A percentile compares a stretch with the other conserved stretches of the same genome.
Evolutionary conservation across 2,113 vertebrate species (phyloP).

Genomic region (Zosterops borbonicus): DNA sequence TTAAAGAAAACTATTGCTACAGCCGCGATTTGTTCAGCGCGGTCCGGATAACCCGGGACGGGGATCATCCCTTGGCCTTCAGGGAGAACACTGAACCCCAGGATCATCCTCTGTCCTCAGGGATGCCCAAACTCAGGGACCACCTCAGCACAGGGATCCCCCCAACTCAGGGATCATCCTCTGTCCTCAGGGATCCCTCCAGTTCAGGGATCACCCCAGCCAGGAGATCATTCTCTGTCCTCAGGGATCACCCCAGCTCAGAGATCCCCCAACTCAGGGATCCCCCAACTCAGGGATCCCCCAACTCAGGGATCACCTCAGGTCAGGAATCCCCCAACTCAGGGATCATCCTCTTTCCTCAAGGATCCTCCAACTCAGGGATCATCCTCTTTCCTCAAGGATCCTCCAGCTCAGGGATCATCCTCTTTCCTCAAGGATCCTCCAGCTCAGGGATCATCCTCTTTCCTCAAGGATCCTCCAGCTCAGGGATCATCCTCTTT

Average conservation of each 20-base stretch:
- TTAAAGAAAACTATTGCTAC: accelerated
- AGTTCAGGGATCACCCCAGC: no score
- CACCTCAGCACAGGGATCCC: not conserved
- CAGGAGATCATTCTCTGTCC: no score
- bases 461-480: no score
- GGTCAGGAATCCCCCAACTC: no score
- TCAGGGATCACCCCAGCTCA: not conserved
- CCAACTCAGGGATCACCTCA: no score
- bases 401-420: no score
- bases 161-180: no score
- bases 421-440: not conserved
- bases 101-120: not conserved
- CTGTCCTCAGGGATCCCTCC: not conserved
- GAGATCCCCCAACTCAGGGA: not conserved
- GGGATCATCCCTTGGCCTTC: not conserved
- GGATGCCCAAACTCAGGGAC: not conserved
- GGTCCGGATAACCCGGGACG: accelerated
- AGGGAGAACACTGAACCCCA: no score
- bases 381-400: no score
- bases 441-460: not conserved
- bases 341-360: not conserved
- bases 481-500: no score
- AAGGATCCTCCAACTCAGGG: no score
- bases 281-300: no score
- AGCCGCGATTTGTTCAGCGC: not conserved